A percentile compares a stretch with the other conserved stretches of the same genome.
Evolutionary conservation across 2,888 invertebrate species (phyloP).

Genomic region (Hemaris fuciformis): DNA sequence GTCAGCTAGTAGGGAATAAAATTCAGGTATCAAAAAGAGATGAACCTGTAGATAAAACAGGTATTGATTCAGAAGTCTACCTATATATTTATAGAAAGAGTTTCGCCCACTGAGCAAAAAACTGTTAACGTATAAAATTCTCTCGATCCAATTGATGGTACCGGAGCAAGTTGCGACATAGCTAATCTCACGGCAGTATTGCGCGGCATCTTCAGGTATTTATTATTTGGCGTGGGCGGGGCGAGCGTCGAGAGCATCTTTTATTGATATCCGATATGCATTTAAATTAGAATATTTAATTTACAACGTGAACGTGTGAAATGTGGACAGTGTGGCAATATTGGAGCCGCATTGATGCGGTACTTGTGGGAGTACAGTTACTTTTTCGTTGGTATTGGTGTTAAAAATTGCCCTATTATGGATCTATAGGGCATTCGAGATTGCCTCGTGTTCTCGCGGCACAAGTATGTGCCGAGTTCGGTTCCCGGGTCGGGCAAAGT

Average conservation of each 20-base stretch:
- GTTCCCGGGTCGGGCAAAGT: no score
- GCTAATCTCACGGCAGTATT: constrained; percentile 5
- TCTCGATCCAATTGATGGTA: background rate
- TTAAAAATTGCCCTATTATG: no score
- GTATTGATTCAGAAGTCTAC: no score
- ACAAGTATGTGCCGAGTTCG: no score
- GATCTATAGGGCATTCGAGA: no score
- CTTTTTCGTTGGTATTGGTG: background rate
- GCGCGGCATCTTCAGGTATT: background rate
- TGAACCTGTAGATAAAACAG: no score
- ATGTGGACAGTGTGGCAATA: constrained; percentile 1
- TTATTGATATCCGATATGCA: constrained; percentile 9
- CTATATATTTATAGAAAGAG: no score
- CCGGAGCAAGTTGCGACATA: background rate
- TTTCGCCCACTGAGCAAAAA: no score
- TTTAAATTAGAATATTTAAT: constrained; percentile 9
- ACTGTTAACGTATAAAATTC: no score
- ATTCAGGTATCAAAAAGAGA: no score
- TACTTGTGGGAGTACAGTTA: background rate
- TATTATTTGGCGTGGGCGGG: constrained; percentile 4
- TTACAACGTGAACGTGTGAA: background rate
- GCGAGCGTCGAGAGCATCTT: background rate
- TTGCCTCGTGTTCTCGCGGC: no score
- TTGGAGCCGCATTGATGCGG: background rate
- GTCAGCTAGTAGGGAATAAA: no score